Percentiles rank a stretch among this genome's conserved stretches.
Evolutionary conservation across 1,140 invertebrate genomes (phyloP).

Genomic region (Drosophila tsacasi): DNA sequence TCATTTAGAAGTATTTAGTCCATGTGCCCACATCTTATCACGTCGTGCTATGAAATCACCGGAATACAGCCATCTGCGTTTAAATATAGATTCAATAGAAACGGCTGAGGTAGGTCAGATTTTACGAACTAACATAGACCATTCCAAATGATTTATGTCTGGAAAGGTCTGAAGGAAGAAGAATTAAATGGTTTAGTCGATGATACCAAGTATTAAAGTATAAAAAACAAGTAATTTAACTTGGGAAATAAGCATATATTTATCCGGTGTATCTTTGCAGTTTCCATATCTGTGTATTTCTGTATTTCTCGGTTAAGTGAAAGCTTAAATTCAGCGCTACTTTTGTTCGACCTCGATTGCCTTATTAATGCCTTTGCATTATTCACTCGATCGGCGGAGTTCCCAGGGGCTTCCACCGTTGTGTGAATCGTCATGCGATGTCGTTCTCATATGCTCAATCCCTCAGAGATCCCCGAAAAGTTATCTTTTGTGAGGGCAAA

Average conservation of each 20-base stretch:
- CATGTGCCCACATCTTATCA: constrained; percentile 29
- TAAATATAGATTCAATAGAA: constrained; percentile 36
- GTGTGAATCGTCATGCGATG: constrained; percentile 21
- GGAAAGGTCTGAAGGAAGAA: neutral
- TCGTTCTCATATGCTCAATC: constrained; percentile 7
- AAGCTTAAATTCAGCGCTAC: constrained; percentile 1
- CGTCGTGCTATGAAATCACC: constrained; percentile 34
- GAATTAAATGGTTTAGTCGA: neutral
- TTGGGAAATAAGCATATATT: neutral
- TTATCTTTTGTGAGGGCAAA: constrained; percentile 14
- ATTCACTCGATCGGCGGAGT: constrained; percentile 25
- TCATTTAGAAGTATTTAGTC: constrained; percentile 4
- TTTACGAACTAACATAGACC: neutral
- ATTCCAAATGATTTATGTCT: neutral
- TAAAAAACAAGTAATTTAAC: neutral
- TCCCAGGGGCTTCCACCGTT: constrained; percentile 19
- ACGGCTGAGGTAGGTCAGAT: neutral
- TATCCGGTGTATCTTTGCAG: neutral
- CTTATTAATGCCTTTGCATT: constrained; percentile 24
- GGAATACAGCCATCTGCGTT: constrained; percentile 15
- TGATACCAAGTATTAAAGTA: neutral
- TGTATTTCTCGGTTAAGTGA: constrained; percentile 2
- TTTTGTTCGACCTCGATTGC: constrained; percentile 36
- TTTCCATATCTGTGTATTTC: neutral
- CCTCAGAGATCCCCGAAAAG: constrained; percentile 24